phyloP scores from a whole-genome alignment of 2,888 invertebrate species.

The Acronicta alni region DNA sequence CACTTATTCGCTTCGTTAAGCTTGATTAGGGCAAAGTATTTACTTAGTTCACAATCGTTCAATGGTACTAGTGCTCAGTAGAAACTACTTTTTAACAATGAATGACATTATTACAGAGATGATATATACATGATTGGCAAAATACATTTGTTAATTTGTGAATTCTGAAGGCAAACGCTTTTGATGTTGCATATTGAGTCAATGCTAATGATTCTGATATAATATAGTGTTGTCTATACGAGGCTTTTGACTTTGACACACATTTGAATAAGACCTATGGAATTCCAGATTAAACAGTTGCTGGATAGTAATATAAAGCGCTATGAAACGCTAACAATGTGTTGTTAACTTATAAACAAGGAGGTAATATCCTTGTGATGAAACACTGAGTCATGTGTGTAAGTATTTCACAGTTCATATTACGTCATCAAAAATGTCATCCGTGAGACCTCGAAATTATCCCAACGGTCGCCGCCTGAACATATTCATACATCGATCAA shows the following conservation, averaged over 20 bases:
- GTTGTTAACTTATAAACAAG: constrained; percentile 16
- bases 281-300: not conserved
- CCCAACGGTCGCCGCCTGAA: constrained; percentile 32
- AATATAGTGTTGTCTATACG: too few relatives aligned
- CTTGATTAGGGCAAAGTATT: constrained; percentile 16
- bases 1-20: constrained; percentile 30
- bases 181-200: too few relatives aligned
- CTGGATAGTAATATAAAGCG: not conserved
- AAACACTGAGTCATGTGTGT: constrained; percentile 54
- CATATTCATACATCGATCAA: constrained; percentile 72
- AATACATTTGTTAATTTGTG: too few relatives aligned
- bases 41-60: not conserved
- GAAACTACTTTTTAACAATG: not conserved
- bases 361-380: constrained; percentile 36
- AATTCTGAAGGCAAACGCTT: too few relatives aligned
- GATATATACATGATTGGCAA: too few relatives aligned
- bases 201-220: too few relatives aligned
- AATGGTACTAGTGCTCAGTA: not conserved
- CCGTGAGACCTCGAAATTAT: constrained; percentile 61
- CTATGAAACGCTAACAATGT: constrained; percentile 12
- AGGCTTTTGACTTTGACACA: not conserved
- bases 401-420: constrained; percentile 53
- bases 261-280: not conserved
- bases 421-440: constrained; percentile 61
- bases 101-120: too few relatives aligned